Conservation (phyloP, 2,888 invertebrate genomes). For the Drosophila pseudotakahashii region DNA sequence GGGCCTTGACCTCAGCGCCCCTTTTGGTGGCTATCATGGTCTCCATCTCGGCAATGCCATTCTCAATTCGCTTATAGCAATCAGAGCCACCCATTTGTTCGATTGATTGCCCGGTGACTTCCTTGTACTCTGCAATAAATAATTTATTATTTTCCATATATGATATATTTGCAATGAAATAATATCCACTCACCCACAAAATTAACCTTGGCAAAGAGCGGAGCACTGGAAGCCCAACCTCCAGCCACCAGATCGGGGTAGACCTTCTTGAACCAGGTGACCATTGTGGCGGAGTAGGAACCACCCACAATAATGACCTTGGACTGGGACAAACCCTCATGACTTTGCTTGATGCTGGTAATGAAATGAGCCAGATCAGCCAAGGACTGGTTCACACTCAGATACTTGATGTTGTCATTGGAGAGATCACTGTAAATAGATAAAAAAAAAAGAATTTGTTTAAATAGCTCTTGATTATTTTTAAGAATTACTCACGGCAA, state of each 20-base stretch:
- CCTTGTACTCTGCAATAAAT: conserved; percentile 80
- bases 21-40: conserved; percentile 71
- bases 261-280: conserved; percentile 87
- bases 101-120: conserved; percentile 82
- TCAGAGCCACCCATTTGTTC: conserved; percentile 74
- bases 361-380: conserved; percentile 89
- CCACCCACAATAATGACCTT: conserved; percentile 87
- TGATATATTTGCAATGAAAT: rapidly evolving
- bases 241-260: conserved; percentile 88
- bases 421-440: conserved; percentile 85
- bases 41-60: conserved; percentile 80
- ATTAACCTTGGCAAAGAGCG: conserved; percentile 87
- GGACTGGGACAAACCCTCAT: conserved; percentile 81
- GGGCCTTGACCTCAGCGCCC: conserved; percentile 70
- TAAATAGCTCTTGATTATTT: no score
- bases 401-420: conserved; percentile 86
- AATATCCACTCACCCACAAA: conserved; percentile 84
- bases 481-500: conserved; percentile 85
- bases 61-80: conserved; percentile 81
- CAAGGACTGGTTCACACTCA: conserved; percentile 88
- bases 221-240: conserved; percentile 88
- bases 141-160: no score
- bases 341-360: conserved; percentile 83
- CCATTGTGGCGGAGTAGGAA: conserved; percentile 89
- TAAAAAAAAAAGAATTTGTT: no score